These are phyloP conservation scores for Proteles cristata DNA, from an alignment of 2,113 vertebrate species.

Conservation along the genomic window DNA sequence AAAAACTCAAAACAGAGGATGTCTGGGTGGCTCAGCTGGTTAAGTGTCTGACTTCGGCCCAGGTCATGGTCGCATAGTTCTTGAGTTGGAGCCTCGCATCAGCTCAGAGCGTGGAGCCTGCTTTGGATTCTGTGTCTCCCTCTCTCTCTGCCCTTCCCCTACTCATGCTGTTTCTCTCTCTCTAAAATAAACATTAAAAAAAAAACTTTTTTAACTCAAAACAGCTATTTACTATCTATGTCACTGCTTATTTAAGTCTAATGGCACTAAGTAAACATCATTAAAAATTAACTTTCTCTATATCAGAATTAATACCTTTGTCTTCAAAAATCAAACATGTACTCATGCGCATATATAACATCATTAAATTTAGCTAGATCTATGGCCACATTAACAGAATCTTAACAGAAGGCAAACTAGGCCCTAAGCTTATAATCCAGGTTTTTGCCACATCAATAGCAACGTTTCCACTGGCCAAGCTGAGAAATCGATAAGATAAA, in stretches of 20 bases:
- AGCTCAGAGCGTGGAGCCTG: no score
- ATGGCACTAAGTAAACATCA: background rate
- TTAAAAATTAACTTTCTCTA: conserved; percentile 22
- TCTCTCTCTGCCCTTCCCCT: no score
- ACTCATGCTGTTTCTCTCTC: no score
- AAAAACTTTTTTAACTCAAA: background rate
- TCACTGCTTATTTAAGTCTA: background rate
- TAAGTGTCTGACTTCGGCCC: no score
- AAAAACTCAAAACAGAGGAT: no score
- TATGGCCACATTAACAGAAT: background rate
- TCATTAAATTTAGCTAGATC: background rate
- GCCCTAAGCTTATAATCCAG: background rate
- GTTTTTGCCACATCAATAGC: background rate
- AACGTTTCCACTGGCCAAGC: background rate
- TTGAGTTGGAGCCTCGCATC: no score
- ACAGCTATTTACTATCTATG: background rate
- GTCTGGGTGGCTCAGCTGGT: no score
- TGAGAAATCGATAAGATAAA: background rate
- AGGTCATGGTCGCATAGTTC: no score
- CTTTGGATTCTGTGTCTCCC: no score
- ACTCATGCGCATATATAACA: background rate
- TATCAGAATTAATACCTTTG: background rate
- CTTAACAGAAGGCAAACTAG: background rate
- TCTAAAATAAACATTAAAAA: no score
- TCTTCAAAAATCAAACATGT: background rate